Conservation (phyloP, 1,140 invertebrate species). For the Drosophila murphyi region DNA sequence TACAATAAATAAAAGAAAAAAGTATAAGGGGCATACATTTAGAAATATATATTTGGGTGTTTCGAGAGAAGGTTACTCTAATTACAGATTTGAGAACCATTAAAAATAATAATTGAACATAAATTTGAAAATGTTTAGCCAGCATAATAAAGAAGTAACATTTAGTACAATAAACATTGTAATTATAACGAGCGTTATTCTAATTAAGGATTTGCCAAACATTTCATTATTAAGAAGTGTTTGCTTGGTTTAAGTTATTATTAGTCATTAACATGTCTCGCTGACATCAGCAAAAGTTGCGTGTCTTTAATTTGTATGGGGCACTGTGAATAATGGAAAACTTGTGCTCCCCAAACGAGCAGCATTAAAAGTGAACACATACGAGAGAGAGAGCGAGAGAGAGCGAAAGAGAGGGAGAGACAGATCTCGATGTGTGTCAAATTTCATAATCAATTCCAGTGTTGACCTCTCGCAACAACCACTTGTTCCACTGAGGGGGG, state of each 20-base stretch:
- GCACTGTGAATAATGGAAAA: constrained; percentile 3
- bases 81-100: too few species aligned
- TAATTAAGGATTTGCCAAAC: neutral
- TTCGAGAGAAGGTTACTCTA: too few species aligned
- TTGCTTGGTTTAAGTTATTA: constrained; percentile 1
- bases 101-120: too few species aligned
- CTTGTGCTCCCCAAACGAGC: neutral
- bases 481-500: constrained; percentile 45
- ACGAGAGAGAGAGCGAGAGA: neutral
- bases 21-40: too few species aligned
- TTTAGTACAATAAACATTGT: too few species aligned
- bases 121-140: too few species aligned
- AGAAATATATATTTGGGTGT: too few species aligned
- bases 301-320: constrained; percentile 22
- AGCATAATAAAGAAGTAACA: too few species aligned
- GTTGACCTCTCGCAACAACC: constrained; percentile 56
- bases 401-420: neutral
- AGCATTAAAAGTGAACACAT: neutral
- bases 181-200: too few species aligned
- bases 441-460: constrained; percentile 45
- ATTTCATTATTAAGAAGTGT: constrained; percentile 2
- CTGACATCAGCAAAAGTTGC: constrained; percentile 41
- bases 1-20: too few species aligned
- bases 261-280: constrained; percentile 27
- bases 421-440: constrained; percentile 41